These are phyloP conservation scores for Nannobrachium achirus DNA, from an alignment of 2,113 vertebrate genomes.

Conservation along the genomic window DNA sequence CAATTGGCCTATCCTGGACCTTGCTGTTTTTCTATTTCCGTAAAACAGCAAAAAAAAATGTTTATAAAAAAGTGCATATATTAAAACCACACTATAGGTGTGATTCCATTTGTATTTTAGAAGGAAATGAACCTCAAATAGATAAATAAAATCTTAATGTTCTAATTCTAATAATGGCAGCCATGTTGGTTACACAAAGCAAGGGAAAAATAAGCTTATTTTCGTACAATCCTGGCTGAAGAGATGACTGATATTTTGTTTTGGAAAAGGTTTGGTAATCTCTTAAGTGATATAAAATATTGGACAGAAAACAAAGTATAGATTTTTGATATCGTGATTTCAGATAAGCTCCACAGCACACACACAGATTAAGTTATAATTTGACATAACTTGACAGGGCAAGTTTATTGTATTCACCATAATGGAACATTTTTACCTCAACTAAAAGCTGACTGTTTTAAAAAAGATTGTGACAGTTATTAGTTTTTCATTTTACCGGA, in stretches of 20 bases:
- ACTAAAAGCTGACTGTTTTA: slow-evolving; percentile 48
- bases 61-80: slow-evolving; percentile 78
- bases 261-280: slow-evolving; percentile 29
- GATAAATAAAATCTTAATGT: slow-evolving; percentile 18
- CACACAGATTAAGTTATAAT: slow-evolving; percentile 38
- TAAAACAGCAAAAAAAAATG: slow-evolving; percentile 70
- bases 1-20: slow-evolving; percentile 70
- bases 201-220: slow-evolving; percentile 64
- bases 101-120: slow-evolving; percentile 72
- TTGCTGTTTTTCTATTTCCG: slow-evolving; percentile 71
- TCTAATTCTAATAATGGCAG: slow-evolving; percentile 67
- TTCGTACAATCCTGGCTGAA: slow-evolving; percentile 51
- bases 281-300: slow-evolving; percentile 32
- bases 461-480: slow-evolving; percentile 43
- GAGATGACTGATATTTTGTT: slow-evolving; percentile 54
- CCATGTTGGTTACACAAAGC: slow-evolving; percentile 75
- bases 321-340: slow-evolving; percentile 41
- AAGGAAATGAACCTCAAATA: slow-evolving; percentile 44
- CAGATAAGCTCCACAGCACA: slow-evolving; percentile 11
- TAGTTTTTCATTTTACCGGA: slow-evolving; percentile 54
- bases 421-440: slow-evolving; percentile 68
- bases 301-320: slow-evolving; percentile 14
- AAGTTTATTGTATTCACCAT: slow-evolving; percentile 40
- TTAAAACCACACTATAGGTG: slow-evolving; percentile 63
- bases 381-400: slow-evolving; percentile 37